phyloP scores from a whole-genome alignment of 64 coral and sea anemone species.

The Catalaphyllia jardinei region DNA sequence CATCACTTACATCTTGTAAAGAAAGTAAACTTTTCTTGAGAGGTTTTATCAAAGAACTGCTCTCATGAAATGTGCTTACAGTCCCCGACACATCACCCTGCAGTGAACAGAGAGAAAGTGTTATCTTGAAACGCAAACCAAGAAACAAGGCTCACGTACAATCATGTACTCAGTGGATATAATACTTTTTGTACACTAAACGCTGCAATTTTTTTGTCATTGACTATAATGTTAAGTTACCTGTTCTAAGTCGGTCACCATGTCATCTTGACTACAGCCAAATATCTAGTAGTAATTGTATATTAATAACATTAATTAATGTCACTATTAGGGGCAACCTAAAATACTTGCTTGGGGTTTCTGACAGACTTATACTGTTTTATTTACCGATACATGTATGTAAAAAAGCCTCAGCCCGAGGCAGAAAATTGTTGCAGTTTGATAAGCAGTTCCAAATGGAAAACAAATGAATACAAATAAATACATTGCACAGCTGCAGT shows the following conservation, averaged over 20 bases:
- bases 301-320: neutral
- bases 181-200: too few relatives aligned
- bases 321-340: neutral
- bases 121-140: too few relatives aligned
- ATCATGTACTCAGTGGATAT: too few relatives aligned
- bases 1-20: conserved; percentile 70
- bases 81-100: conserved; percentile 96
- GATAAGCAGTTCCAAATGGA: too few relatives aligned
- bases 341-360: neutral
- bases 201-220: too few relatives aligned
- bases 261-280: conserved; percentile 76
- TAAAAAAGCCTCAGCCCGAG: too few relatives aligned
- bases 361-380: too few relatives aligned
- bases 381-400: too few relatives aligned
- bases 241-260: conserved; percentile 90
- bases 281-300: conserved; percentile 64
- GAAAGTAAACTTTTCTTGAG: conserved; percentile 81
- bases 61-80: conserved; percentile 68
- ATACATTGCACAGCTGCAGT: too few relatives aligned
- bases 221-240: conserved; percentile 3
- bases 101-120: neutral
- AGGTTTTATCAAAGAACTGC: conserved; percentile 41
- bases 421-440: too few relatives aligned
- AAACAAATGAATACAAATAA: too few relatives aligned
- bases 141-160: too few relatives aligned